These are phyloP conservation scores for Ametastegia equiseti DNA, from an alignment of 2,888 invertebrate species.

Conservation along the genomic window DNA sequence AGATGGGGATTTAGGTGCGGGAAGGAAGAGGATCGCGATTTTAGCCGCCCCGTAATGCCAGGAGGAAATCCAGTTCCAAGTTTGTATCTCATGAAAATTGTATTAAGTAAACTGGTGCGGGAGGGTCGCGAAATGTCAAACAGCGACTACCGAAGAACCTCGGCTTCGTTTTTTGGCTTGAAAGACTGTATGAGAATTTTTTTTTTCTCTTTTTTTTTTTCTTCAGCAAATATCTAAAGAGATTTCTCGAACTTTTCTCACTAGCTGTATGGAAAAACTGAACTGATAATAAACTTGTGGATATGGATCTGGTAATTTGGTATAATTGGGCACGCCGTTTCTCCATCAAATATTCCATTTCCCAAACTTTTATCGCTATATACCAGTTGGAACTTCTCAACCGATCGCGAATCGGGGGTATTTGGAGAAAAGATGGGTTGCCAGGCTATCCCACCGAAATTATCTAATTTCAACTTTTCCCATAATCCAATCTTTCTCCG, in stretches of 20 bases:
- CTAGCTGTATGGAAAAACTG: too few species aligned
- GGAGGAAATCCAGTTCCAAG: background rate
- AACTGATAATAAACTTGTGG: background rate
- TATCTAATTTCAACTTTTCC: background rate
- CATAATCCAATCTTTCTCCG: background rate
- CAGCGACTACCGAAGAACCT: background rate
- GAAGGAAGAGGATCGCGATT: background rate
- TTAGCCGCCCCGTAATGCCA: background rate
- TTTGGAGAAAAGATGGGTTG: background rate
- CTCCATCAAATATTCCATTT: background rate
- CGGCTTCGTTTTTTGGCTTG: background rate
- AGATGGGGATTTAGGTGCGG: background rate
- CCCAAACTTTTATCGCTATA: background rate
- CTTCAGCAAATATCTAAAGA: too few species aligned
- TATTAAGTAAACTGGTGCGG: slow-evolving; percentile 60
- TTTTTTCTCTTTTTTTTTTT: background rate
- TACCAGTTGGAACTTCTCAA: background rate
- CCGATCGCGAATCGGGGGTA: background rate
- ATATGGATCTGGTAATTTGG: background rate
- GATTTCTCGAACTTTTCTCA: background rate
- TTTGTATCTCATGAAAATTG: slow-evolving; percentile 34
- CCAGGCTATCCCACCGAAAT: background rate
- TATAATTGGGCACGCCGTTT: background rate
- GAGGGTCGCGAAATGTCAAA: slow-evolving; percentile 50
- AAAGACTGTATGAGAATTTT: background rate